Base-by-base conservation (phyloP, 2,888 invertebrate species). In the Synanthedon formicaeformis region DNA sequence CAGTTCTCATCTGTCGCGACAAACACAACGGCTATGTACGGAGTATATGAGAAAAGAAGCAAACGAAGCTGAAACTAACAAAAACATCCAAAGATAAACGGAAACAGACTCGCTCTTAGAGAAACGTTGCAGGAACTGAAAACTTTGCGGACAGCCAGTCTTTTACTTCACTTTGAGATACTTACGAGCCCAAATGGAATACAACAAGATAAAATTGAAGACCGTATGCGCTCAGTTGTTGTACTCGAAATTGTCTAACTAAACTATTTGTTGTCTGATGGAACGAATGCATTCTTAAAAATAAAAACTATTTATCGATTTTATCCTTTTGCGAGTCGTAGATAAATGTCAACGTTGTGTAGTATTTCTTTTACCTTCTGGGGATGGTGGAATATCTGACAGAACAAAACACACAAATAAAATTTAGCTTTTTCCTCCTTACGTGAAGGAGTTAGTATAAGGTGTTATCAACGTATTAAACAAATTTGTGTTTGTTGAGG, bases 51-150 rank as follows among this genome's bases (percentile, higher is more conserved):
- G 34, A 78, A 78, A 78, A 75, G 70, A 72, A 77, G 78, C 68
- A 67, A 78, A 78, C 76, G 73, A 71, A 78, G 77, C 75, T 73
- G 71, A 74, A 71, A 68, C 70, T 68, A 72, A 75, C 77, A 79
- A 83, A 80, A 80, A 78, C 67, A 71, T 73, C 73, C 73, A 75
- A 80, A 82, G 81, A 83, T 84, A 84, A 83, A 80, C 82, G 79
- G 81, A 83, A 84, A 78, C 79, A 76, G 80, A 76, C 75, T 69
- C 75, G 78, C 75, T 81, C 81, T 77, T 78, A 79, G 77, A 82
- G 80, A 82, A 83, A 81, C 70, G 70, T 75, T 73, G 74, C 67
- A 71, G 67, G 67, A 71, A 73, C 73, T 67, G 75, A 75, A 81
- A 85, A 84, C 75, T 82, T 83, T 70, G 72, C 63, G 73, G 71